Base-by-base conservation (phyloP, 2,797 vertebrate genomes). In the Merluccius polli region DNA sequence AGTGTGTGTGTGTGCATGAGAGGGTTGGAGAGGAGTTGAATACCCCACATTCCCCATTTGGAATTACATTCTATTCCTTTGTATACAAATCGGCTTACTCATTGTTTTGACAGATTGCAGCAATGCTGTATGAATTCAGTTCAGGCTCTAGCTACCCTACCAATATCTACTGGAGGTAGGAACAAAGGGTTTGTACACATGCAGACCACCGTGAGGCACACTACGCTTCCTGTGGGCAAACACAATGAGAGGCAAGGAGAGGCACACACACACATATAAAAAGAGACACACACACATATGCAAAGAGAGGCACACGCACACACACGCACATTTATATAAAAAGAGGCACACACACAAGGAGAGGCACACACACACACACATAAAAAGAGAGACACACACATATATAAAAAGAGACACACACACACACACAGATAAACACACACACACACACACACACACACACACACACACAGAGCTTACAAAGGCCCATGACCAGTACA, bases 91-190 rank as follows among this genome's bases (percentile, higher is more conserved):
- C 77, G 75, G 79, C 77, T 91, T 88, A 89, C 29, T 75, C 76
- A 69, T 85, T 87, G 86, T 91, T 91, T 86, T 85, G 80, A 86
- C 82, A 88, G 84, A 88, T 85, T 88, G 81, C 69, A 78, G 89
- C 82, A 87, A 79, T 78, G 78, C 80, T 77, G 78, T 81, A 81
- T 72, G 77, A 86, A 87, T 82, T 84, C 77, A 79, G 71, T 71
- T 83, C 73, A 59, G 73, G 44, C 76, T 75, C 77, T 76, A 67
- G 73, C 76, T 16, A 10, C 69, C 8, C 73, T 76, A 13, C 73
- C 74, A 59, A 75, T 83, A n/a, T 76, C 73, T 52, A 31, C 33
- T 82, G 74, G 41, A 80, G 71, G 16, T 68, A 32, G 52, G 70
- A 83, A 75, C 76, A 76, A 52, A 74, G 73, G 78, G 78, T 78